Conservation (phyloP, 2,113 vertebrate genomes). For the Asarcornis scutulata region DNA sequence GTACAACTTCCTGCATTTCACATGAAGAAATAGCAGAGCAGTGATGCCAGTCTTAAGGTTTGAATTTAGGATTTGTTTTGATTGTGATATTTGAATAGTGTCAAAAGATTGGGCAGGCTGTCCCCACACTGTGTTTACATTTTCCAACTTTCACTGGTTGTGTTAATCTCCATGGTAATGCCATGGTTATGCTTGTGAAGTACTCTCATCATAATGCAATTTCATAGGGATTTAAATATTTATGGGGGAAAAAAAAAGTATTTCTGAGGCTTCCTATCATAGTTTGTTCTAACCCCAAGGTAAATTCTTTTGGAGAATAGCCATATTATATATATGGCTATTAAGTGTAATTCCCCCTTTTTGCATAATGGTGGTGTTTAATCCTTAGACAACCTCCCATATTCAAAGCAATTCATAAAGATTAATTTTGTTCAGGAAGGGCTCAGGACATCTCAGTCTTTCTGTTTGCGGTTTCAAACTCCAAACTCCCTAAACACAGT, state of each 20-base stretch:
- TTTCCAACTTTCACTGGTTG: constrained; percentile 5
- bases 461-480: not conserved
- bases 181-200: constrained; percentile 20
- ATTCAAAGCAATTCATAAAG: not conserved
- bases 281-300: not conserved
- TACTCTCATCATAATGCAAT: not conserved
- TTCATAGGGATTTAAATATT: not conserved
- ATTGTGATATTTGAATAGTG: not conserved
- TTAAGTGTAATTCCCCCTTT: not conserved
- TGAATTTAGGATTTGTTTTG: constrained; percentile 5
- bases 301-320: constrained; percentile 1
- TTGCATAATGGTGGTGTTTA: not conserved
- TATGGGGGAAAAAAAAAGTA: not conserved
- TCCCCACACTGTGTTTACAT: not conserved
- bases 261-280: constrained; percentile 1
- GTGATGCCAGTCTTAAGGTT: not conserved
- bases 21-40: not conserved
- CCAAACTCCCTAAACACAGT: not conserved
- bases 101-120: not conserved
- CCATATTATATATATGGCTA: not conserved
- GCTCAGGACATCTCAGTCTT: not conserved
- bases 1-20: not conserved
- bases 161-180: constrained; percentile 47
- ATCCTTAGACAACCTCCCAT: not conserved
- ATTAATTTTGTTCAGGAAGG: not conserved